Base-by-base conservation (phyloP, 1,140 invertebrate genomes). In the Lepidotrigona ventralis region DNA sequence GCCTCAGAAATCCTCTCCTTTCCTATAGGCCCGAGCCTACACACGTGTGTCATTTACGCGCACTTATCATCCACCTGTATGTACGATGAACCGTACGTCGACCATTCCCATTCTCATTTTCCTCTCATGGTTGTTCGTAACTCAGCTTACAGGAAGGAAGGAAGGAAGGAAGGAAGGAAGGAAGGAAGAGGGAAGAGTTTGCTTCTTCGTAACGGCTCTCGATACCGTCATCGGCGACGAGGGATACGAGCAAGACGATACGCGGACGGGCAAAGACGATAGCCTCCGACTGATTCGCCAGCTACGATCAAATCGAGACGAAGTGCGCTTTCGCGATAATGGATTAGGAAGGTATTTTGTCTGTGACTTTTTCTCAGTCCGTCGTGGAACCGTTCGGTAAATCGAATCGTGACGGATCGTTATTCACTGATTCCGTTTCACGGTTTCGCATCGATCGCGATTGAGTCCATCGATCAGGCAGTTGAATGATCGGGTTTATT, bases 1-100 rank as follows among this genome's bases (percentile, higher is more conserved):
- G 53, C 51, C n/a, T 66, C 46, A 29, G 51, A 69, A 83, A 79
- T 56, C 85, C 83, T 81, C 75, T 83, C 70, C 86, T 77, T 83
- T 85, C 33, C 69, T 26, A 46, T 46, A 46, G 39, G 29, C 46
- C 56, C 3, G 11, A 70, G n/a, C 70, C 60, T 72, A 66, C 66
- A 64, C 85, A 84, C 86, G 87, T 85, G 87, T 83, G 83, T 73
- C 83, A 84, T 83, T 83, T 84, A 85, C 87, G 79, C 53, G 86
- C 72, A 87, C 76, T 87, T 88, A 87, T 88, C 84, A 85, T 88
- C 81, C 87, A 88, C 86, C 86, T 88, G 87, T 85, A 53, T 80
- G 77, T 29, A 26, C 63, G 51, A 75, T 63, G 79, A 53, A 58
- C 21, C 39, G 73, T 53, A 58, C 79, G 88, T 88, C 84, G 84